These are phyloP conservation scores for Equus przewalskii DNA, from an alignment of 2,113 vertebrate species.

Conservation along the genomic window DNA sequence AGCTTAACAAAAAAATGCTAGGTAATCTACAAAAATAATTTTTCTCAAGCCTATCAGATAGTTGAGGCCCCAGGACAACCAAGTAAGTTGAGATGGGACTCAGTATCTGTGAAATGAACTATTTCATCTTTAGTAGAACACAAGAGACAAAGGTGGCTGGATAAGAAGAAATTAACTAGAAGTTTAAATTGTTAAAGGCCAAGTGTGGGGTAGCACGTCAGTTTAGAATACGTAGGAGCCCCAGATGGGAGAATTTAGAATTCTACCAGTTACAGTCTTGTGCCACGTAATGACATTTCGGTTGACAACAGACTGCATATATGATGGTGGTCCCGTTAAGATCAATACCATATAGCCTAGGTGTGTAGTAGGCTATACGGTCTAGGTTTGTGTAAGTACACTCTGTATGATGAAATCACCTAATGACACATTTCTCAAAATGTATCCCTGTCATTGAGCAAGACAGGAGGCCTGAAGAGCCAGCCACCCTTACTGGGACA, in stretches of 20 bases:
- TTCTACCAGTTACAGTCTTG: background rate
- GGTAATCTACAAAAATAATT: conserved; percentile 3
- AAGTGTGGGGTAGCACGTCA: background rate
- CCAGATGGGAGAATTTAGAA: background rate
- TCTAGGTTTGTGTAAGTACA: too few relatives aligned
- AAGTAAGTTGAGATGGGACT: background rate
- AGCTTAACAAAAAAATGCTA: conserved; percentile 10
- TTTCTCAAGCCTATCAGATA: conserved; percentile 14
- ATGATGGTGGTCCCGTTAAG: too few relatives aligned
- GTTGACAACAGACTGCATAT: too few relatives aligned
- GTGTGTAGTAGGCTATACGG: too few relatives aligned
- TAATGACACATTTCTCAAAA: too few relatives aligned
- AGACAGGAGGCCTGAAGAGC: background rate
- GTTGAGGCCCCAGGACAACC: background rate
- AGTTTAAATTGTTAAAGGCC: conserved; percentile 41
- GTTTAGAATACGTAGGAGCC: conserved; percentile 20
- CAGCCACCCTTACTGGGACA: background rate
- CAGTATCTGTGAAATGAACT: conserved; percentile 12
- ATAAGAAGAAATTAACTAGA: conserved; percentile 25
- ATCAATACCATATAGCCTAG: too few relatives aligned
- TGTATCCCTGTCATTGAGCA: background rate
- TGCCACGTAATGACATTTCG: too few relatives aligned
- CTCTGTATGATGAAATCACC: too few relatives aligned
- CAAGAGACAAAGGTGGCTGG: background rate
- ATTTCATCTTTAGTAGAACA: conserved; percentile 35